Evolutionary conservation across 2,797 vertebrate species (phyloP).

Genomic region (Chelonia mydas): DNA sequence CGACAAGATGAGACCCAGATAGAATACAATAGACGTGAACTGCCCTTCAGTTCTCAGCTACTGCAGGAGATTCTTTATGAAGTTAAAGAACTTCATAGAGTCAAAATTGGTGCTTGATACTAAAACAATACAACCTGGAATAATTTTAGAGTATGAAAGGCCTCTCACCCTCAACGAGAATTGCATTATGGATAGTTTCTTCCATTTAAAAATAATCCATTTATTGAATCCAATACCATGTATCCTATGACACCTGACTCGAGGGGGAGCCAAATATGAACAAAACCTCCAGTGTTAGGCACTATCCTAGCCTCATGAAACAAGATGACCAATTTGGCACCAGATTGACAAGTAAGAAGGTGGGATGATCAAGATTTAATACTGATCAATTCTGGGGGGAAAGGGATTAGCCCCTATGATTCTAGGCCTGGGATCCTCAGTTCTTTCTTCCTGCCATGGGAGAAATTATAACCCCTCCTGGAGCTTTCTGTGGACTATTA

Average conservation of each 20-base stretch:
- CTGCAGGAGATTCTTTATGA: not conserved
- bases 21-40: not conserved
- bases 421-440: not conserved
- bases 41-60: not conserved
- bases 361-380: not conserved
- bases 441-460: not conserved
- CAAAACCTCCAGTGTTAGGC: not conserved
- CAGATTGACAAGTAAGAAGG: not conserved
- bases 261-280: not conserved
- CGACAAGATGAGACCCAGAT: not conserved
- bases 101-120: not conserved
- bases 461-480: fast-evolving
- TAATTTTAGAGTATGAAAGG: not conserved
- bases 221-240: not conserved
- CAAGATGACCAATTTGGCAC: not conserved
- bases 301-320: not conserved
- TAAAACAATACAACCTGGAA: not conserved
- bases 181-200: not conserved
- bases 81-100: not conserved
- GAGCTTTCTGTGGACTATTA: not conserved
- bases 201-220: not conserved
- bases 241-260: not conserved
- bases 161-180: not conserved
- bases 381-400: fast-evolving
- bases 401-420: fast-evolving